Percentiles rank a stretch among this genome's conserved stretches.
phyloP scores from a whole-genome alignment of 1,140 invertebrate genomes.

The Tetramorium alpestre region DNA sequence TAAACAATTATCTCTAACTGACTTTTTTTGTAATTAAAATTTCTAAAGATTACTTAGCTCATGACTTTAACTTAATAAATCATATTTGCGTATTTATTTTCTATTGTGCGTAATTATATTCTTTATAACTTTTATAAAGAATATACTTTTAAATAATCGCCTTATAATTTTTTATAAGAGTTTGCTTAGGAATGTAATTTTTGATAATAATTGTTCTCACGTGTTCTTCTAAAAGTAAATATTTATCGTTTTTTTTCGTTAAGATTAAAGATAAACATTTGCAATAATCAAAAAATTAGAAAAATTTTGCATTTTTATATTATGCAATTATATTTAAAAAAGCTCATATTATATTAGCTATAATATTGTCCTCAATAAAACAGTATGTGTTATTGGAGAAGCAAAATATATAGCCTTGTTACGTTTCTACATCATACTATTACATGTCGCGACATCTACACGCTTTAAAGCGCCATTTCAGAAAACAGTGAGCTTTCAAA shows the following conservation, averaged over 20 bases:
- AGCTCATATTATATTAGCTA: background rate
- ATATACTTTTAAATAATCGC: no score
- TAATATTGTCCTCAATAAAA: background rate
- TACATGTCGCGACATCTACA: background rate
- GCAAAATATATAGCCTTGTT: background rate
- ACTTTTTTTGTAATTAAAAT: no score
- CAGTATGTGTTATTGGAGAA: background rate
- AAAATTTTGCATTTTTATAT: background rate
- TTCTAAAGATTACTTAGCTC: no score
- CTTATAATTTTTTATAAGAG: no score
- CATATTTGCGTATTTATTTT: no score
- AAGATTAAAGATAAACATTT: background rate
- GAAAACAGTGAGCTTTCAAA: constrained; percentile 41
- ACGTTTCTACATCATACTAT: background rate
- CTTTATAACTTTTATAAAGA: no score
- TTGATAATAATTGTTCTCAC: no score
- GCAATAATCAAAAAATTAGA: background rate
- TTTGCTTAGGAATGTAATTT: no score
- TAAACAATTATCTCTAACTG: no score
- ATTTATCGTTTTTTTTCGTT: background rate
- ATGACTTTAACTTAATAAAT: no score
- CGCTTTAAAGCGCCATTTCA: constrained; percentile 11
- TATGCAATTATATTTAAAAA: background rate
- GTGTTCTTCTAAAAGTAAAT: no score
- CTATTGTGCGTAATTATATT: no score